A percentile compares a stretch with the other conserved stretches of the same genome.
Evolutionary conservation across 2,888 invertebrate genomes (phyloP).

Genomic region (Agapostemon virescens): DNA sequence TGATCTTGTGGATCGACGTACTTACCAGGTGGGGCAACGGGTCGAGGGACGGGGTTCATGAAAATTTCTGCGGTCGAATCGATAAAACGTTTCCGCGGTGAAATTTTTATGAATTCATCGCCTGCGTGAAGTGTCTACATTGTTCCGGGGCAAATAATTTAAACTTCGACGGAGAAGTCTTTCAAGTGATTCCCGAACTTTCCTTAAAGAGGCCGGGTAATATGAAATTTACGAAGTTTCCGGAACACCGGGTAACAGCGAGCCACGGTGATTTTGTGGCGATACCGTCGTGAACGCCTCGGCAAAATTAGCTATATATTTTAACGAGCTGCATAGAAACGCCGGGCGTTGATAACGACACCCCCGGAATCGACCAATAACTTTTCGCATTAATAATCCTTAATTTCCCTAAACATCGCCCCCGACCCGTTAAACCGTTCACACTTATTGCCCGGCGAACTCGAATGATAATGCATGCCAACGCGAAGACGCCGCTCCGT

Average conservation of each 20-base stretch:
- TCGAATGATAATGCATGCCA: neutral
- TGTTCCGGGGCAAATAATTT: constrained; percentile 50
- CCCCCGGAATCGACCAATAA: neutral
- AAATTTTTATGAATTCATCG: constrained; percentile 52
- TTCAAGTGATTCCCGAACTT: constrained; percentile 50
- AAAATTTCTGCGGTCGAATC: constrained; percentile 37
- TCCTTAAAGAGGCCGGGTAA: constrained; percentile 45
- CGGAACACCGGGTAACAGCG: constrained; percentile 25
- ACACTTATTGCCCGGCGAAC: neutral
- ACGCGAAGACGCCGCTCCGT: neutral
- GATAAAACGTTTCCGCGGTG: constrained; percentile 32
- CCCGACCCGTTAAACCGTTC: neutral
- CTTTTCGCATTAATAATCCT: constrained; percentile 7
- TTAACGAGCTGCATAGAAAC: constrained; percentile 11
- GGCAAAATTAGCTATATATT: constrained; percentile 38
- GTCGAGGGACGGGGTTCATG: neutral
- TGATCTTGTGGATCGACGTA: neutral
- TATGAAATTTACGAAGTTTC: constrained; percentile 49
- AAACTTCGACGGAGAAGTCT: constrained; percentile 38
- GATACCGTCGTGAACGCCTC: constrained; percentile 17
- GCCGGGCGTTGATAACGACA: constrained; percentile 23
- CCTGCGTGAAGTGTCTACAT: constrained; percentile 25
- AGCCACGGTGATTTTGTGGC: constrained; percentile 30
- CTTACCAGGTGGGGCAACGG: neutral
- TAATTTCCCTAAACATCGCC: constrained; percentile 16